These are phyloP conservation scores for Slavum lentiscoides DNA, from an alignment of 2,888 invertebrate species.

Conservation along the genomic window DNA sequence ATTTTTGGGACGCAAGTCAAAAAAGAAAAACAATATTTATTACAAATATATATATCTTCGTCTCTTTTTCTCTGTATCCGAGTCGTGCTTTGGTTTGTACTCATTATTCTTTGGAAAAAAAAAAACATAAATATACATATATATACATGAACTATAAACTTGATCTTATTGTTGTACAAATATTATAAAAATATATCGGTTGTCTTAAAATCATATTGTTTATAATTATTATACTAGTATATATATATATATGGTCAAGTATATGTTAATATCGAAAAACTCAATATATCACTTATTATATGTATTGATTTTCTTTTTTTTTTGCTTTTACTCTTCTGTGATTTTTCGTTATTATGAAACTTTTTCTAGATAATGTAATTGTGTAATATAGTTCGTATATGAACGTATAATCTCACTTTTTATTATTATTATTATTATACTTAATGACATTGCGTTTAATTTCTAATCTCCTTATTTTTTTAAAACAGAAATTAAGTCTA, in stretches of 20 bases:
- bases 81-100: slow-evolving; percentile 21
- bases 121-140: no score
- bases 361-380: slow-evolving; percentile 42
- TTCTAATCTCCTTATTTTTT: slow-evolving; percentile 50
- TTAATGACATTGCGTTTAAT: slow-evolving; percentile 37
- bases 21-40: neutral
- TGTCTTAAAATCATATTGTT: slow-evolving; percentile 32
- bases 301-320: slow-evolving; percentile 26
- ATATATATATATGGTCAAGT: neutral
- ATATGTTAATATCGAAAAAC: slow-evolving; percentile 27
- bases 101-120: slow-evolving; percentile 19
- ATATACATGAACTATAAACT: slow-evolving; percentile 12
- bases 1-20: slow-evolving; percentile 12
- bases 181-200: slow-evolving; percentile 7
- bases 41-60: no score
- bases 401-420: slow-evolving; percentile 52
- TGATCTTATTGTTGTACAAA: slow-evolving; percentile 43
- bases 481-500: slow-evolving; percentile 31
- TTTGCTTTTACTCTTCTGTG: slow-evolving; percentile 49
- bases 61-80: neutral
- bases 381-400: slow-evolving; percentile 39
- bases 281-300: slow-evolving; percentile 19
- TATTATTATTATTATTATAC: slow-evolving; percentile 6
- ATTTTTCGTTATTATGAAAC: slow-evolving; percentile 41
- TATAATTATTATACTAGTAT: slow-evolving; percentile 23